phyloP scores from a whole-genome alignment of 2,797 vertebrate genomes.

The Poecilia picta region DNA sequence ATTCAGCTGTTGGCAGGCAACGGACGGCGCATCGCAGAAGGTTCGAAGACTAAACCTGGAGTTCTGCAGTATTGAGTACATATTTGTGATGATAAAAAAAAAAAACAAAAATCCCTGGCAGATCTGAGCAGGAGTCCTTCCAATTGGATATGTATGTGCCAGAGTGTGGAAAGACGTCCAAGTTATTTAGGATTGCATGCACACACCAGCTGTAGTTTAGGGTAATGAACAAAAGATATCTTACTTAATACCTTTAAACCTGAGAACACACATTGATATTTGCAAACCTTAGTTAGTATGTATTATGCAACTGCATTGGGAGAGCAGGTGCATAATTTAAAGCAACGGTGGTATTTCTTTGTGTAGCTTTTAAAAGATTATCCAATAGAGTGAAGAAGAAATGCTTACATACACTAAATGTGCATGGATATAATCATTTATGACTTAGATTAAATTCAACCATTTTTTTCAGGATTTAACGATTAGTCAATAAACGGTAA shows the following conservation, averaged over 20 bases:
- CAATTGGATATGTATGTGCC: conserved; percentile 51
- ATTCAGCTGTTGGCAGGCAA: conserved; percentile 65
- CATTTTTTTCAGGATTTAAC: not conserved
- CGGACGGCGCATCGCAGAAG: conserved; percentile 63
- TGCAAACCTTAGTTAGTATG: conserved; percentile 27
- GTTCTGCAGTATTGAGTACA: conserved; percentile 69
- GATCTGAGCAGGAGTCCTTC: conserved; percentile 42
- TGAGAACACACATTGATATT: conserved; percentile 26
- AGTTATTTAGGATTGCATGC: conserved; percentile 40
- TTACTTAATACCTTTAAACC: conserved; percentile 30
- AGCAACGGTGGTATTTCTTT: conserved; percentile 29
- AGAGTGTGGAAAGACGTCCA: conserved; percentile 57
- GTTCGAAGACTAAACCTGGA: conserved; percentile 62
- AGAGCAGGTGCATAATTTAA: conserved; percentile 27
- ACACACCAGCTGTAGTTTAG: conserved; percentile 61
- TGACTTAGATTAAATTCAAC: not conserved
- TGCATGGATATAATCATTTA: not conserved
- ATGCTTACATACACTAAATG: not conserved
- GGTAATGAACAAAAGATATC: conserved; percentile 41
- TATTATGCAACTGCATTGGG: conserved; percentile 15
- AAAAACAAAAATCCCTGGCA: conserved; percentile 59
- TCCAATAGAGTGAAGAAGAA: not conserved
- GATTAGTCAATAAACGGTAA: not conserved
- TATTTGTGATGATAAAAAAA: conserved; percentile 69
- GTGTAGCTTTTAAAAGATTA: not conserved